Evolutionary conservation across 2,888 invertebrate species (phyloP).

Genomic region (Nudaria mundana): DNA sequence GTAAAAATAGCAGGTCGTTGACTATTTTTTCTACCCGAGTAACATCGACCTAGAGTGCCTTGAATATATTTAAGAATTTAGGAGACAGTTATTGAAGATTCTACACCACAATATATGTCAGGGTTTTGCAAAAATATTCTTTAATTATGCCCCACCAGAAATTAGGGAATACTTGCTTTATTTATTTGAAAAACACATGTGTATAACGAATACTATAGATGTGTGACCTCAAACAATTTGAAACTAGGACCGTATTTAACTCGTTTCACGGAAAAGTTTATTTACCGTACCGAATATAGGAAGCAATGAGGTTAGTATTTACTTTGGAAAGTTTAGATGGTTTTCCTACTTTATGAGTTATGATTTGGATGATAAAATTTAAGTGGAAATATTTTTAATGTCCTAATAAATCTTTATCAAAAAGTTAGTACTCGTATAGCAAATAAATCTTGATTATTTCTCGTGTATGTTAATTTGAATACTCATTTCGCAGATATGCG

Average conservation of each 20-base stretch:
- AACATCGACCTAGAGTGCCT: slow-evolving; percentile 54
- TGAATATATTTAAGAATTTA: slow-evolving; percentile 44
- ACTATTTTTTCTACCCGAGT: slow-evolving; percentile 48
- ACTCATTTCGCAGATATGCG: too few relatives aligned
- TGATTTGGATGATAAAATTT: slow-evolving; percentile 15
- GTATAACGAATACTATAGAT: slow-evolving; percentile 9
- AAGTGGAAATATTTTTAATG: slow-evolving; percentile 27
- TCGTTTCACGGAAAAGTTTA: slow-evolving; percentile 36
- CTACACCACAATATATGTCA: slow-evolving; percentile 52
- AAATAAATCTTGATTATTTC: too few relatives aligned
- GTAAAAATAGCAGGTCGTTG: slow-evolving; percentile 48
- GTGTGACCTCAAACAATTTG: slow-evolving; percentile 28
- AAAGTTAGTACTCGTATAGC: too few relatives aligned
- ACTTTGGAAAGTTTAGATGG: slow-evolving; percentile 33
- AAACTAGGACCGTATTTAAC: slow-evolving; percentile 26
- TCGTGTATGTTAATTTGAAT: too few relatives aligned
- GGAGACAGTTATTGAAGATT: slow-evolving; percentile 45
- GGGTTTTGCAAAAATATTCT: slow-evolving; percentile 41
- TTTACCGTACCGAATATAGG: slow-evolving; percentile 36
- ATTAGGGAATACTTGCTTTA: neutral
- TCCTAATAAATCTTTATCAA: slow-evolving; percentile 12
- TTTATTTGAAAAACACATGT: slow-evolving; percentile 10
- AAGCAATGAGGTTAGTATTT: slow-evolving; percentile 37
- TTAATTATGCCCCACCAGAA: slow-evolving; percentile 20
- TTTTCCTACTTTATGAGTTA: slow-evolving; percentile 21